phyloP scores from a whole-genome alignment of 2,113 vertebrate genomes.

The Limnothrissa miodon region DNA sequence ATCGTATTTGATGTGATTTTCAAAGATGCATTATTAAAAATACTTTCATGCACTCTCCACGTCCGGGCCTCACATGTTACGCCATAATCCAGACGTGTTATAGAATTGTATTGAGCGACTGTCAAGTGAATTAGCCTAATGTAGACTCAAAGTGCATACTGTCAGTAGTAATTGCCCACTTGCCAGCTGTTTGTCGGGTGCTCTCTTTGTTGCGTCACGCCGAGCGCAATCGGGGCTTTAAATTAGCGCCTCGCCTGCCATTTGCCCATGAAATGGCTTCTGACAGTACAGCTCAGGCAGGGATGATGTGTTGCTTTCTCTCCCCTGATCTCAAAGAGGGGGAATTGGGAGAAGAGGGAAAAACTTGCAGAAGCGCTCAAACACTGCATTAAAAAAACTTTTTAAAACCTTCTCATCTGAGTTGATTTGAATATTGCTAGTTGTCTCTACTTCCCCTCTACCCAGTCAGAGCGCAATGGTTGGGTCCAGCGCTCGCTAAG shows the following conservation, averaged over 20 bases:
- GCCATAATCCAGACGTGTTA: constrained; percentile 49
- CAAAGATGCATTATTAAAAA: constrained; percentile 60
- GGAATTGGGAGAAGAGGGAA: constrained; percentile 22
- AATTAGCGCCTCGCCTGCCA: constrained; percentile 50
- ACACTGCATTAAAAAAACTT: constrained; percentile 67
- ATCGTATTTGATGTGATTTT: constrained; percentile 58
- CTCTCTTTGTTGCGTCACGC: constrained; percentile 50
- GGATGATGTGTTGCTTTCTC: constrained; percentile 56
- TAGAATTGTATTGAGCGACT: constrained; percentile 56
- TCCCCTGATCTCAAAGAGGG: constrained; percentile 24
- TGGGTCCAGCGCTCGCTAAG: not conserved
- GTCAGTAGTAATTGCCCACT: constrained; percentile 53
- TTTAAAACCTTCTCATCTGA: constrained; percentile 47
- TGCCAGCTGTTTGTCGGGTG: constrained; percentile 57
- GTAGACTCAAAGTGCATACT: constrained; percentile 56
- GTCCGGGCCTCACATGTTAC: constrained; percentile 38
- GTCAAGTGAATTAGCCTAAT: constrained; percentile 59
- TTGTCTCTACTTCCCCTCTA: constrained; percentile 19
- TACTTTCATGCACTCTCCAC: constrained; percentile 49
- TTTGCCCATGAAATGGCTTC: constrained; percentile 56
- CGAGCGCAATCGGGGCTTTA: constrained; percentile 51
- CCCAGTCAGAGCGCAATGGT: not conserved
- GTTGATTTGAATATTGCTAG: constrained; percentile 17
- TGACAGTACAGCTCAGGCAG: constrained; percentile 48
- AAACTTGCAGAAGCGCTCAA: constrained; percentile 51